Base-by-base conservation (phyloP, 2,797 vertebrate genomes). In the Hylomyscus alleni region DNA sequence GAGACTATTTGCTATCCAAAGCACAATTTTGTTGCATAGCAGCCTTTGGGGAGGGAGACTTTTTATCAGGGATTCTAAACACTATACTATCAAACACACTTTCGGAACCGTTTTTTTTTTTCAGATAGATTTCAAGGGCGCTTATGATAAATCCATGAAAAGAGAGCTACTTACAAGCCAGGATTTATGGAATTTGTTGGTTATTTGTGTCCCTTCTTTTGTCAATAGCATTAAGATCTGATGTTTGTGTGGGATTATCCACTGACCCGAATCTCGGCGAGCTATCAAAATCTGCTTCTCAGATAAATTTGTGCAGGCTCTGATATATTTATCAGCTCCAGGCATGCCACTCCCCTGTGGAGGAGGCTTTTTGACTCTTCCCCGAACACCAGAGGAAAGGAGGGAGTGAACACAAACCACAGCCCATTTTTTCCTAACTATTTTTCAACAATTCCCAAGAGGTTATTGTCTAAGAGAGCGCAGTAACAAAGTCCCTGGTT, bases 251-350 rank as follows among this genome's bases (percentile, higher is more conserved):
- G 87, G 98, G 98, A 98, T 98, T 98, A 98, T 98, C 98, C 97
- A 96, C 97, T 98, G 98, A 98, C 98, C 98, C 97, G 98, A 98
- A 98, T 98, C 98, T 97, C 85, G 81, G 94, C 72, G 14, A 97
- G 97, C 97, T 97, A 98, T 98, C 98, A 96, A 97, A 98, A 98
- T 98, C 98, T 98, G 97, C 80, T 96, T 97, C 95, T 10, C 88
- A 98, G 98, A 98, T 98, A 98, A 98, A 98, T 98, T 91, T 82
- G 0, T 34, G 96, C 81, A n/a, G 47, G 83, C 56, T 75, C 80
- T 93, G 97, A 98, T 97, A 92, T 95, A 97, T 98, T 98, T 98
- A 98, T 98, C 98, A 97, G 98, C 37, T 82, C 97, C 91, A 47
- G 91, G 84, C 98, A 98, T n/a, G 83, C 83, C 12, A 94, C 92